Evolutionary conservation across 2,888 invertebrate genomes (phyloP), one percentile per base, ranked within the genome.

Genomic region (Xestia rhomboidea): DNA sequence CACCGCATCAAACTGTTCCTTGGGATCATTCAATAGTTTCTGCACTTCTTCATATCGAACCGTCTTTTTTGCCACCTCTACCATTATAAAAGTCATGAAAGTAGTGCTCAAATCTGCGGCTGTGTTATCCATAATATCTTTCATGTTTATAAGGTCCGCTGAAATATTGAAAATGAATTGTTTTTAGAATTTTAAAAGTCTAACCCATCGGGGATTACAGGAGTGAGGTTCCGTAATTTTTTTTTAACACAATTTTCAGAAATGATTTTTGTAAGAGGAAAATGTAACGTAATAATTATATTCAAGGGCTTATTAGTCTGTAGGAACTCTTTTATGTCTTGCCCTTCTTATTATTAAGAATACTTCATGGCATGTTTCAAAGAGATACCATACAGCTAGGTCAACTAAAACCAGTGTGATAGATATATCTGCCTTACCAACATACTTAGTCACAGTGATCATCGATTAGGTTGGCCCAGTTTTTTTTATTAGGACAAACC

Each of bases 1-100:
- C 6, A 93, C 88, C 5, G 90, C 68, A 67, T 94, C 93, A 71
- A 93, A 94, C 0, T 89, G 81, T 72, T 90, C 89, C 0, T 79
- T 89, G 0, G 90, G 86, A 68, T 94, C 91, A 5, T 78, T 77
- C 0, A 94, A 66, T 2, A 94, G 41, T 8, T 83, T 89, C 72
- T 90, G 86, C 0, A 93, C 89, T 6, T 87, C 83, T 24, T 83
- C 68, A 68, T 89, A 82, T 15, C 79, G 70, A 7, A 91, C 11
- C 0, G 91, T 90, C 0, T 69, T 72, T 8, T 63, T 85, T 7
- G 83, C 72, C 0, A 90, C 1, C 0, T 68, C 49, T 5, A 69
- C n/a, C 86, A 91, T 46, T 24, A 77, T 54, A 18, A 15, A 82
- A 27, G 51, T 34, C 60, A 77, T 41, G 8, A 68, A 5, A 49